A percentile compares a stretch with the other conserved stretches of the same genome.
These are phyloP conservation scores for Tachyglossus aculeatus DNA, from an alignment of 2,797 vertebrate genomes.

Conservation along the genomic window DNA sequence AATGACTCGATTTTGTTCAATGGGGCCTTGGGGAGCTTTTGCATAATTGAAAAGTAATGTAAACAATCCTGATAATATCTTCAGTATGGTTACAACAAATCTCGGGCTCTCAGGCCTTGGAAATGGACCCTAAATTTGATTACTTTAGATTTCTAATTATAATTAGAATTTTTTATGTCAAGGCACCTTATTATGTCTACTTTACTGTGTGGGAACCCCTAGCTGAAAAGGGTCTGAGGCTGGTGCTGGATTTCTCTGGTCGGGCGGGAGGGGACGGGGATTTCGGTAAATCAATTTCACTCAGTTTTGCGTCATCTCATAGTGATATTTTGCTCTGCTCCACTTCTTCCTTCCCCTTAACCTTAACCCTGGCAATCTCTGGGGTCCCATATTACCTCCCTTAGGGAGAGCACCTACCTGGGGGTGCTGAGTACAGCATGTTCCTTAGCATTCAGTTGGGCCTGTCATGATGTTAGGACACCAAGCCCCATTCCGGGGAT, in stretches of 20 bases:
- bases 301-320: no score
- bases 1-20: neutral
- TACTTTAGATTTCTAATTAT: slow-evolving; percentile 58
- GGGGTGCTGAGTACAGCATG: no score
- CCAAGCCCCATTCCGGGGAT: no score
- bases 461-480: no score
- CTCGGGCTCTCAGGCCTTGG: slow-evolving; percentile 18
- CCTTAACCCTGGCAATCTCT: no score
- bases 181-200: slow-evolving; percentile 23
- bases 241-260: neutral
- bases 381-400: no score
- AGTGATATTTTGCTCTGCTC: no score
- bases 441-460: no score
- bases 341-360: no score
- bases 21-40: neutral
- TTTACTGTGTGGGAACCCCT: neutral
- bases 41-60: slow-evolving; percentile 49
- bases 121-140: slow-evolving; percentile 63
- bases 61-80: slow-evolving; percentile 45
- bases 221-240: neutral
- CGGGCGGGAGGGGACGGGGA: neutral
- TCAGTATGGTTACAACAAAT: slow-evolving; percentile 58
- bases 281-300: no score
- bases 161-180: slow-evolving; percentile 46
- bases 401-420: no score